phyloP scores from a whole-genome alignment of 2,113 vertebrate species.

The Ardeotis arabs region DNA sequence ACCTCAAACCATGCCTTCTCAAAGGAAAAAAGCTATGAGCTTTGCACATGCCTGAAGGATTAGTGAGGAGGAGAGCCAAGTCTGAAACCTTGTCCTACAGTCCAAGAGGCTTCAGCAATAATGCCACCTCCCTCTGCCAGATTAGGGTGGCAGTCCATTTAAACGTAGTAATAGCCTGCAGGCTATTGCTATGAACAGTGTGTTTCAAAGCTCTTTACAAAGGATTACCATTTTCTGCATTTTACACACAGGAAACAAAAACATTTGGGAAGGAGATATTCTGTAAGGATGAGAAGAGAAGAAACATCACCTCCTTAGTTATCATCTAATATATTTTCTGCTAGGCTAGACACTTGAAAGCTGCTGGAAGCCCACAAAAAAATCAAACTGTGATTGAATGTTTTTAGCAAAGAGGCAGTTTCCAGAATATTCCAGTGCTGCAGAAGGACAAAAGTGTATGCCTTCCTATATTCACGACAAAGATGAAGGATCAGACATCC shows the following conservation, averaged over 20 bases:
- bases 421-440: not conserved
- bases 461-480: not conserved
- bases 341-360: not conserved
- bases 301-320: not conserved
- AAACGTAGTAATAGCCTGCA: not conserved
- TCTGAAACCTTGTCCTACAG: not conserved
- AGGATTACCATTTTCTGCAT: constrained; percentile 19
- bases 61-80: not conserved
- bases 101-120: not conserved
- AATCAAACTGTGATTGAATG: not conserved
- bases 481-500: not conserved
- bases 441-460: not conserved
- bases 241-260: constrained; percentile 38
- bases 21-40: not conserved
- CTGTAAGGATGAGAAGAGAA: not conserved
- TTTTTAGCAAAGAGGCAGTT: not conserved
- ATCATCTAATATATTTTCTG: not conserved
- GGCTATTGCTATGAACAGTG: not conserved
- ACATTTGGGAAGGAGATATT: not conserved
- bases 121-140: not conserved
- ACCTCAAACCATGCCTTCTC: not conserved
- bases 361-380: not conserved
- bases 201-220: constrained; percentile 20
- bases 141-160: not conserved
- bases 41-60: not conserved